Conservation (phyloP, 2,113 vertebrate species). For the Dicrurus megarhynchus region DNA sequence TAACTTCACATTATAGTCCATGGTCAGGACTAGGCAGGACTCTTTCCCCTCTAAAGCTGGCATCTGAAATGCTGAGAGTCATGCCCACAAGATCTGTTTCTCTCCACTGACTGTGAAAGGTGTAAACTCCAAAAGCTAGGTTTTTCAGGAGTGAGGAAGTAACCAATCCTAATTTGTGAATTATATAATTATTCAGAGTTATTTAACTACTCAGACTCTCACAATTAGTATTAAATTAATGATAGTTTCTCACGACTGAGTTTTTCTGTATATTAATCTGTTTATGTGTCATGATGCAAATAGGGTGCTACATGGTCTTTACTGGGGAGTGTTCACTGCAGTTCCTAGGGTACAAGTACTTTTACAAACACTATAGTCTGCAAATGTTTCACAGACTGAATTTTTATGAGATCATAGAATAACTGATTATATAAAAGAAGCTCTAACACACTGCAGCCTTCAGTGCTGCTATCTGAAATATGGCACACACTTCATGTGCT, state of each 20-base stretch:
- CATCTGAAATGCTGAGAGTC: neutral
- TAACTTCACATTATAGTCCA: fast-evolving
- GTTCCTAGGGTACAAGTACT: neutral
- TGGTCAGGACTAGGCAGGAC: neutral
- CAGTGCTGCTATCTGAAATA: neutral
- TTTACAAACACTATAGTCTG: neutral
- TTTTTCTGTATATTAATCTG: neutral
- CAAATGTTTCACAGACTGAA: constrained; percentile 18
- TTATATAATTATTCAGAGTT: neutral
- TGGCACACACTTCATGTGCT: neutral
- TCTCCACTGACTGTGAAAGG: neutral
- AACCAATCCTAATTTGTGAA: neutral
- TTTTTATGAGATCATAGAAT: constrained; percentile 13
- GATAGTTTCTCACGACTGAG: neutral
- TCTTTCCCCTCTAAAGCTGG: neutral
- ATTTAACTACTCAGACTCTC: neutral
- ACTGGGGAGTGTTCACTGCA: neutral
- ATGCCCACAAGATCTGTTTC: neutral
- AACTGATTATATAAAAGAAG: constrained; percentile 7
- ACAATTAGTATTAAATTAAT: neutral
- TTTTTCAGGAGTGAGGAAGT: neutral
- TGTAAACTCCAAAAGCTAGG: neutral
- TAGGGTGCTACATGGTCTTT: neutral
- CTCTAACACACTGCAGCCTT: neutral
- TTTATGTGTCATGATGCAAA: neutral